Conservation (phyloP, 2,888 invertebrate genomes). For the Prostheceraeus crozeri region DNA sequence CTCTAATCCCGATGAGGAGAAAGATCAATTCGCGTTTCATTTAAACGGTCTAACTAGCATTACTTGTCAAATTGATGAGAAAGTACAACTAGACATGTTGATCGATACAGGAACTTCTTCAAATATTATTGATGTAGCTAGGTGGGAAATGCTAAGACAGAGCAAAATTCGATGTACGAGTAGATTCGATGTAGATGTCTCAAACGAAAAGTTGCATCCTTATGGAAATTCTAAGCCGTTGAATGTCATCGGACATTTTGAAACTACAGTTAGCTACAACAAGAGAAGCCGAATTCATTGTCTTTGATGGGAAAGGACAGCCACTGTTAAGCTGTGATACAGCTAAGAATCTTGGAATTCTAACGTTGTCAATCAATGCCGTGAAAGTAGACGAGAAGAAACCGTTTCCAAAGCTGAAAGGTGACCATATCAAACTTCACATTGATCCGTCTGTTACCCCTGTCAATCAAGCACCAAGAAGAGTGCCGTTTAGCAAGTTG, state of each 20-base stretch:
- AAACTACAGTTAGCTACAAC: conserved; percentile 12
- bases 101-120: conserved; percentile 7
- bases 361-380: conserved; percentile 8
- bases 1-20: conserved; percentile 4
- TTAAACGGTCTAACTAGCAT: not conserved
- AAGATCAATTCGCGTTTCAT: conserved; percentile 17
- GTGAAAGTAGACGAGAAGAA: conserved; percentile 11
- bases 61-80: not conserved
- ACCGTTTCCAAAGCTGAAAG: conserved; percentile 14
- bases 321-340: not conserved
- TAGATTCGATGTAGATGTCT: too few relatives aligned
- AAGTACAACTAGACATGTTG: conserved; percentile 2
- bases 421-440: not conserved
- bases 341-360: not conserved
- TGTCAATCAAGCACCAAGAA: conserved; percentile 10
- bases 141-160: conserved; percentile 8
- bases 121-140: conserved; percentile 13
- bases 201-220: conserved; percentile 7
- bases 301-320: conserved; percentile 7
- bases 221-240: conserved; percentile 10
- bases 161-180: too few relatives aligned
- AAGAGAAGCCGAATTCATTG: conserved; percentile 25
- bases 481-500: not conserved
- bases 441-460: conserved; percentile 14
- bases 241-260: conserved; percentile 1